Percentiles rank a stretch among this genome's conserved stretches.
Conservation (phyloP, 2,113 vertebrate species). For the Megaleporinus macrocephalus region DNA sequence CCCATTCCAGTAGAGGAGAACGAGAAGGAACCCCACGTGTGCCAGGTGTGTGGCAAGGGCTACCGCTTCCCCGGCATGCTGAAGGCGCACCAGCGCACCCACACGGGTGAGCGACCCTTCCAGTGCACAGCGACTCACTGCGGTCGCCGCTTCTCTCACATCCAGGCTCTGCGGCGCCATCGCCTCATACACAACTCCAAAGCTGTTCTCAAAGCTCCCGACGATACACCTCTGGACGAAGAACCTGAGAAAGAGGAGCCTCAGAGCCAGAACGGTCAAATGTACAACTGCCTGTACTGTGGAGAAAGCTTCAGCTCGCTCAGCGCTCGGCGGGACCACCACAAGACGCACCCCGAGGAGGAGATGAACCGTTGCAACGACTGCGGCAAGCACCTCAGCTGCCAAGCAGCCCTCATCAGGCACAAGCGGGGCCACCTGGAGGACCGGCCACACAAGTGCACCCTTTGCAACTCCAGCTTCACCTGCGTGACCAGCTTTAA, state of each 20-base stretch:
- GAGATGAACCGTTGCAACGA: slow-evolving; percentile 58
- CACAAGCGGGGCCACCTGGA: slow-evolving; percentile 65
- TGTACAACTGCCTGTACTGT: slow-evolving; percentile 45
- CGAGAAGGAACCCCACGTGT: slow-evolving; percentile 55
- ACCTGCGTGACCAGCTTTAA: slow-evolving; percentile 52
- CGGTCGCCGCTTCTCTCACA: slow-evolving; percentile 73
- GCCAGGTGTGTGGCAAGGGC: slow-evolving; percentile 78
- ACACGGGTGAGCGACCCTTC: slow-evolving; percentile 75
- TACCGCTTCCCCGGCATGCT: slow-evolving; percentile 83
- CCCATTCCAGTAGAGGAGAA: not conserved
- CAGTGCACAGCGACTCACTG: slow-evolving; percentile 63
- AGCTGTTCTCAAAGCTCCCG: not conserved
- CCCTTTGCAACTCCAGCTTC: slow-evolving; percentile 49
- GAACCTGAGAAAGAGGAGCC: not conserved
- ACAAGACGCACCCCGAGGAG: slow-evolving; percentile 48
- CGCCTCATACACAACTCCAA: slow-evolving; percentile 69
- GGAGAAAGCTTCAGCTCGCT: slow-evolving; percentile 58
- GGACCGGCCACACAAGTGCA: slow-evolving; percentile 58
- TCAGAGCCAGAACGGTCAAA: not conserved
- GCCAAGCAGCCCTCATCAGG: slow-evolving; percentile 64
- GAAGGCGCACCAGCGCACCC: slow-evolving; percentile 77
- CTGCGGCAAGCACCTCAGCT: slow-evolving; percentile 68
- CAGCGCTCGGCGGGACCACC: slow-evolving; percentile 63
- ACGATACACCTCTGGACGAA: not conserved
- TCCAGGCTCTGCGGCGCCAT: slow-evolving; percentile 76